These are phyloP conservation scores for Cichladusa arquata DNA, from an alignment of 2,113 vertebrate species.

Conservation along the genomic window DNA sequence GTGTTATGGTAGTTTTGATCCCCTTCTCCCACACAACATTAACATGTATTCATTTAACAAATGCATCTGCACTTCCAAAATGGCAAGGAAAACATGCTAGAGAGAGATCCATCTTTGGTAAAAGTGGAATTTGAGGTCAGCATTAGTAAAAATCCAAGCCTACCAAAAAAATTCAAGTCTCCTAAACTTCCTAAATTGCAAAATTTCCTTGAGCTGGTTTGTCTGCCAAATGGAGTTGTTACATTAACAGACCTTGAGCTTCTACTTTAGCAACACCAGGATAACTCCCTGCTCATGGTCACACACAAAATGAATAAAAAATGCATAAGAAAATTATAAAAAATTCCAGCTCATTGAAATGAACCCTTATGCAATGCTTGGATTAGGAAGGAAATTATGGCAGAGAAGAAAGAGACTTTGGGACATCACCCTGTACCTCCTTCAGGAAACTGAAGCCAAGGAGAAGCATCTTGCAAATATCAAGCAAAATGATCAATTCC, in stretches of 20 bases:
- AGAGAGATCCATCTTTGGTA: neutral
- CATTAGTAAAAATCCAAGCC: neutral
- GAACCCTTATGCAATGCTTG: neutral
- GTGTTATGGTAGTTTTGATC: neutral
- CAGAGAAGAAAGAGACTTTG: neutral
- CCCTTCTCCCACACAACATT: neutral
- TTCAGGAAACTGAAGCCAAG: neutral
- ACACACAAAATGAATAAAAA: neutral
- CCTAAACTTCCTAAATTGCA: neutral
- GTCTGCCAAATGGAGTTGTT: neutral
- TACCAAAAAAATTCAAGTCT: neutral
- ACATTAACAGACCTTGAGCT: neutral
- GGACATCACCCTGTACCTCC: neutral
- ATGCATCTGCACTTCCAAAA: neutral
- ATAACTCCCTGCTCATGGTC: neutral
- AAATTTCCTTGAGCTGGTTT: neutral
- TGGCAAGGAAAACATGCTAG: accelerated
- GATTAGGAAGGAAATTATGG: neutral
- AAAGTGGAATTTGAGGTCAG: neutral
- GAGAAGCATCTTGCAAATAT: neutral
- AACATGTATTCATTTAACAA: neutral
- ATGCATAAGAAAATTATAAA: neutral
- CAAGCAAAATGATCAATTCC: neutral
- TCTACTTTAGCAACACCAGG: neutral
- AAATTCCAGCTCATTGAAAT: neutral